Base-by-base conservation (phyloP, 2,113 vertebrate species). In the Cheilinus undulatus region DNA sequence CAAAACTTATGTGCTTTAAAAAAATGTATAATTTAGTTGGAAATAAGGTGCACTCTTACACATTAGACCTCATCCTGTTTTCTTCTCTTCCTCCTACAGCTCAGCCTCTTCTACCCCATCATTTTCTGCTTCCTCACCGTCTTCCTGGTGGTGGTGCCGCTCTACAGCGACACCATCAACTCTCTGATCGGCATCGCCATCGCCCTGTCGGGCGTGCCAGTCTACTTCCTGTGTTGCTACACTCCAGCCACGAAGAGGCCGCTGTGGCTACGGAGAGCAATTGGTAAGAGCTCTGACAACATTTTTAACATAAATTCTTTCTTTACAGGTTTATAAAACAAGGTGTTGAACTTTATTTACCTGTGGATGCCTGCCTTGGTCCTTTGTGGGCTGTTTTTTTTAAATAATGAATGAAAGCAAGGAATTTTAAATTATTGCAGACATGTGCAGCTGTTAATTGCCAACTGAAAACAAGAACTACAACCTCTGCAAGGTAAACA, bases 131-230 rank as follows among this genome's bases (percentile, higher is more conserved):
- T 97, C 22, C 96, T 95, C 73, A 96, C 95, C 23, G 1, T 97
- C 80, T 97, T 97, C 92, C 93, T 97, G 82, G 96, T 97, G 86
- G 95, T 94, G 1, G 94, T 97, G 13, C 96, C 96, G 1, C 94
- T 97, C 59, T 97, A 96, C 87, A 97, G 95, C 0, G 96, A 97
- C 70, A 94, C 95, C 24, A 43, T 95, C 82, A 97, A 96, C 86
- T 97, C 96, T 9, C 89, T 96, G 79, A 97, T 97, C 0, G 96
- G 96, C 60, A 95, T 97, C 2, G 93, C 83, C 76, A 97, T 97
- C 0, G 96, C 95, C 3, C 91, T 96, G 28, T 97, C 96, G 0
- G 96, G 96, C 3, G 74, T 97, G 15, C 96, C 96, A 0, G 93
- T 97, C 17, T 97, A 97, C 90, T 95, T 95, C 91, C 86, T 97